Conservation (phyloP, 1,140 invertebrate species). For the Myzus persicae region DNA sequence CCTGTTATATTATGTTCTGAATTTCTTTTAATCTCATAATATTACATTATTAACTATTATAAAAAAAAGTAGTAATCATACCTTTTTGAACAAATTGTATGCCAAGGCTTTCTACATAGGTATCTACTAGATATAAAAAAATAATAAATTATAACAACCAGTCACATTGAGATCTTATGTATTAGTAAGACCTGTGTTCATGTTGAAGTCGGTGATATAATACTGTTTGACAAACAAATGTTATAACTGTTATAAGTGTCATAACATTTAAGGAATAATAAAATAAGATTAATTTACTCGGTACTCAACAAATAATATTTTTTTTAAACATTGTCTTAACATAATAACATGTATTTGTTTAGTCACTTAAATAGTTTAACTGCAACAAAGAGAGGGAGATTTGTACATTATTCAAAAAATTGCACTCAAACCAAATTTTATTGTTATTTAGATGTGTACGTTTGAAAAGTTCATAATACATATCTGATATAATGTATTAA, state of each 20-base stretch:
- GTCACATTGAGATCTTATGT: not conserved
- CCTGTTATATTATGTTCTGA: not conserved
- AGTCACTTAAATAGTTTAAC: not conserved
- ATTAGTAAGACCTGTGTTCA: not conserved
- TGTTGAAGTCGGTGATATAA: not conserved
- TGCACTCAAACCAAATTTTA: not conserved
- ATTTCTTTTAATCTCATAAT: not conserved
- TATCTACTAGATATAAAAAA: not conserved
- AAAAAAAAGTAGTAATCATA: not conserved
- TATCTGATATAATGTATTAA: not conserved
- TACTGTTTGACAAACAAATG: not conserved
- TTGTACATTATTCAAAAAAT: not conserved
- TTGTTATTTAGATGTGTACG: not conserved
- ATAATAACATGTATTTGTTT: not conserved
- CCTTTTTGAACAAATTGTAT: not conserved
- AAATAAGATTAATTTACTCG: not conserved
- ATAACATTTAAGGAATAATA: not conserved
- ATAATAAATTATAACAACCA: not conserved
- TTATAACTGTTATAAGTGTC: not conserved
- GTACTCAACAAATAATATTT: not conserved
- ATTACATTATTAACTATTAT: not conserved
- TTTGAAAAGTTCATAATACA: not conserved
- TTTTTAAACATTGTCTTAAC: not conserved
- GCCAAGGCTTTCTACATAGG: not conserved
- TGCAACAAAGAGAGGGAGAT: not conserved